phyloP scores from a whole-genome alignment of 2,113 vertebrate species.

The Fukomys damarensis region DNA sequence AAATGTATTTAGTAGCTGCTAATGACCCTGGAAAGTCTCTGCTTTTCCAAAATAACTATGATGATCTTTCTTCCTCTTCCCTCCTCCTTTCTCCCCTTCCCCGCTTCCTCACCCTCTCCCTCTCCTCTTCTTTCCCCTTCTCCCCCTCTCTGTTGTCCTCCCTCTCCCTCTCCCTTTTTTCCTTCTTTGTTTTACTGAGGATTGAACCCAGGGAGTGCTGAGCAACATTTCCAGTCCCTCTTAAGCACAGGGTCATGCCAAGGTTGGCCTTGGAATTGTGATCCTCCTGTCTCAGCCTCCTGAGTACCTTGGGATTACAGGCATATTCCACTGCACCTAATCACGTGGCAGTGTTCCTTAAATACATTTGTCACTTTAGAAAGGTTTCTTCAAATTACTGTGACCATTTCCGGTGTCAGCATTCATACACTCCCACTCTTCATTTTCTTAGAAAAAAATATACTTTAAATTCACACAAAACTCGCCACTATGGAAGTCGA shows the following conservation, averaged over 20 bases:
- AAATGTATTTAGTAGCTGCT: background rate
- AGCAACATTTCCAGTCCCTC: background rate
- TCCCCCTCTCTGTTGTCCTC: background rate
- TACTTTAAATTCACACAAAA: too few relatives aligned
- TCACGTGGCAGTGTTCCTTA: background rate
- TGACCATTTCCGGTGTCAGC: background rate
- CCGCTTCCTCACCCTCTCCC: too few relatives aligned
- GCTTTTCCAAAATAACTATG: background rate
- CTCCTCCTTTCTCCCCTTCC: too few relatives aligned
- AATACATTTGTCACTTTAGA: background rate
- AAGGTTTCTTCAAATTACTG: background rate
- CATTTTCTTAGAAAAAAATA: background rate
- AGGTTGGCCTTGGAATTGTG: background rate
- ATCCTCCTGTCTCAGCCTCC: background rate
- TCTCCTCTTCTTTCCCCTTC: too few relatives aligned
- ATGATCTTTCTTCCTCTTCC: background rate
- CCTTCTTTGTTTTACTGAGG: background rate
- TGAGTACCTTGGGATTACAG: background rate
- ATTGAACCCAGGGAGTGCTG: background rate
- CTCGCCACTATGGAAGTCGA: too few relatives aligned
- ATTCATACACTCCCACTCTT: conserved; percentile 34
- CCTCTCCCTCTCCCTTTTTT: background rate
- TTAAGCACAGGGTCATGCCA: background rate
- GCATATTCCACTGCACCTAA: background rate
- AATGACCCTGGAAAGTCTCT: background rate